These are phyloP conservation scores for Eriocheir sinensis DNA, from an alignment of 1,140 invertebrate genomes.

Conservation along the genomic window DNA sequence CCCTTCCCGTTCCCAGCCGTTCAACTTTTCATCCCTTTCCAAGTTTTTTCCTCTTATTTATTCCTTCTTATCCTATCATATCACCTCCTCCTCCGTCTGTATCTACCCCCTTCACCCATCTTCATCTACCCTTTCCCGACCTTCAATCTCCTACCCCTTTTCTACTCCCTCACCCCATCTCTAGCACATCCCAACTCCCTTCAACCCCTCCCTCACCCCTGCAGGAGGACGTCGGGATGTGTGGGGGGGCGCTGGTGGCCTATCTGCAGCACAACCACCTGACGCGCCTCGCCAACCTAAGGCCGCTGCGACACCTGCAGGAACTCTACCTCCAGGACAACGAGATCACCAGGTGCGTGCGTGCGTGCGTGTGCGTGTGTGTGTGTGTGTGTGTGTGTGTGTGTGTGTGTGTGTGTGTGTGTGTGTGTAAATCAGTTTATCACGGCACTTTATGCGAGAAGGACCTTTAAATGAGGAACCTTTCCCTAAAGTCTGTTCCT, in stretches of 20 bases:
- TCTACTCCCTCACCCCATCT: background rate
- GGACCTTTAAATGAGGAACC: too few species aligned
- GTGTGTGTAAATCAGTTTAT: too few species aligned
- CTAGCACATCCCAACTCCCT: too few species aligned
- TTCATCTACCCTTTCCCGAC: background rate
- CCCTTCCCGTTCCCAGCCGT: too few species aligned
- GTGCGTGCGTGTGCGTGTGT: background rate
- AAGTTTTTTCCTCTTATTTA: background rate
- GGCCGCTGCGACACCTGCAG: constrained; percentile 52
- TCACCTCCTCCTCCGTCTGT: background rate
- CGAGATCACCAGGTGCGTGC: constrained; percentile 64
- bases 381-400: too few species aligned
- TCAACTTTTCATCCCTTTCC: background rate
- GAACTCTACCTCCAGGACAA: constrained; percentile 72
- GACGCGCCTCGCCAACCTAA: constrained; percentile 59
- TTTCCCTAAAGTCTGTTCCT: too few species aligned
- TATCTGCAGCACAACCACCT: constrained; percentile 71
- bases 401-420: too few species aligned
- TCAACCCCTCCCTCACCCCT: background rate
- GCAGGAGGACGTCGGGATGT: constrained; percentile 57
- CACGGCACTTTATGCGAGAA: too few species aligned
- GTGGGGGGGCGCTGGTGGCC: constrained; percentile 45
- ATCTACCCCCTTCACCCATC: background rate
- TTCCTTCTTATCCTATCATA: background rate
- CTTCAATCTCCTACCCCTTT: background rate